Conservation (phyloP, 2,888 invertebrate species). For the Pollenia griseotomentosa region DNA sequence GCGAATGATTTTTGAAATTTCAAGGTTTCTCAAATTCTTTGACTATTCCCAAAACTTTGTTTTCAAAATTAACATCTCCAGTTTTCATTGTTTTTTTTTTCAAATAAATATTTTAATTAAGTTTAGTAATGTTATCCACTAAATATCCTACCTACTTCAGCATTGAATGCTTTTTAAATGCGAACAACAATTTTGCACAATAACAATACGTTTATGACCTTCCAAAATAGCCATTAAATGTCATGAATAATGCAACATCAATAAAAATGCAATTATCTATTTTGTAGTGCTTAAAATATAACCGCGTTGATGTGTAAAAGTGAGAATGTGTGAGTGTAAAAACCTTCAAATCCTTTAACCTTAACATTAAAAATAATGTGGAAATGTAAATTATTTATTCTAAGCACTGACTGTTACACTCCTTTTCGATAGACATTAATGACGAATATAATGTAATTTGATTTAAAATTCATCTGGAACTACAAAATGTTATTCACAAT, state of each 20-base stretch:
- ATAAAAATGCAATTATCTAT: slow-evolving; percentile 63
- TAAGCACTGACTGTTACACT: slow-evolving; percentile 19
- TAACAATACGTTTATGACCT: slow-evolving; percentile 39
- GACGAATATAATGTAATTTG: slow-evolving; percentile 8
- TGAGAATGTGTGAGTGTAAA: not conserved
- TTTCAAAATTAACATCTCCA: too few relatives aligned
- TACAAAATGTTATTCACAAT: not conserved
- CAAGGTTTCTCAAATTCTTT: too few relatives aligned
- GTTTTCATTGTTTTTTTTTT: too few relatives aligned
- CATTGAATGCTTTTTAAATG: not conserved
- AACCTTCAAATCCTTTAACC: slow-evolving; percentile 61
- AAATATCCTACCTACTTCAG: not conserved
- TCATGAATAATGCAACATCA: slow-evolving; percentile 57
- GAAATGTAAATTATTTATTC: slow-evolving; percentile 29
- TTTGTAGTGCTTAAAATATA: slow-evolving; percentile 5
- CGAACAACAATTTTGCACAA: slow-evolving; percentile 11
- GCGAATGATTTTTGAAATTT: too few relatives aligned
- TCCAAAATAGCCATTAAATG: slow-evolving; percentile 43
- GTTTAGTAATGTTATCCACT: not conserved
- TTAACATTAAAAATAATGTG: slow-evolving; percentile 41
- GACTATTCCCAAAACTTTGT: too few relatives aligned
- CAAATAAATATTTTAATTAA: not conserved
- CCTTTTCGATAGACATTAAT: slow-evolving; percentile 29
- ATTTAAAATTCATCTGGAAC: not conserved
- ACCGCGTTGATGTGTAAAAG: not conserved